Evolutionary conservation across 2,888 invertebrate species (phyloP).

Genomic region (Stomorhina lunata): DNA sequence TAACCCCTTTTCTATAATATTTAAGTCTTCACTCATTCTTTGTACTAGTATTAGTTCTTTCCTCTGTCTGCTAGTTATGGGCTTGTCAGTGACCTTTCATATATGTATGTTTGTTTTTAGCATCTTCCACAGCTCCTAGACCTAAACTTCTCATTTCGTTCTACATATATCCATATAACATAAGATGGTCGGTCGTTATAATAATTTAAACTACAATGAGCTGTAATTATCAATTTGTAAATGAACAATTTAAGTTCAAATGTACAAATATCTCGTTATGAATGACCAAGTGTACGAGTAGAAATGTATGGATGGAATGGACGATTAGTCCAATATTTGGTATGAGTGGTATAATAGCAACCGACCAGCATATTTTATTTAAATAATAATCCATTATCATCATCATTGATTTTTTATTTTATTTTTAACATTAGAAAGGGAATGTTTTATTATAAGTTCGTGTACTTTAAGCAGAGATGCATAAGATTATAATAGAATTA

Average conservation of each 20-base stretch:
- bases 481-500: constrained; percentile 12
- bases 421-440: constrained; percentile 15
- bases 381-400: constrained; percentile 42
- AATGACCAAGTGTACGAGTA: constrained; percentile 10
- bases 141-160: neutral
- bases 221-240: constrained; percentile 61
- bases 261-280: constrained; percentile 58
- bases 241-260: constrained; percentile 64
- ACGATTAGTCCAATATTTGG: neutral
- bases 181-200: constrained; percentile 1
- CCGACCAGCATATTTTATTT: constrained; percentile 56
- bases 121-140: neutral
- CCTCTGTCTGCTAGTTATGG: neutral
- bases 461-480: neutral
- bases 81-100: constrained; percentile 49
- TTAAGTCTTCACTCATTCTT: neutral
- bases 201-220: constrained; percentile 43
- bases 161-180: neutral
- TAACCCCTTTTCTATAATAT: constrained; percentile 40
- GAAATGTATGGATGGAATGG: neutral
- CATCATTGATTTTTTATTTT: constrained; percentile 42
- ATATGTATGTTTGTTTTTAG: neutral
- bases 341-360: constrained; percentile 33
- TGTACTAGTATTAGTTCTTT: neutral
- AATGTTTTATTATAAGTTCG: neutral